Evolutionary conservation across 2,797 vertebrate genomes (phyloP), one percentile per base, ranked within the genome.

Genomic region (Poecilia picta): DNA sequence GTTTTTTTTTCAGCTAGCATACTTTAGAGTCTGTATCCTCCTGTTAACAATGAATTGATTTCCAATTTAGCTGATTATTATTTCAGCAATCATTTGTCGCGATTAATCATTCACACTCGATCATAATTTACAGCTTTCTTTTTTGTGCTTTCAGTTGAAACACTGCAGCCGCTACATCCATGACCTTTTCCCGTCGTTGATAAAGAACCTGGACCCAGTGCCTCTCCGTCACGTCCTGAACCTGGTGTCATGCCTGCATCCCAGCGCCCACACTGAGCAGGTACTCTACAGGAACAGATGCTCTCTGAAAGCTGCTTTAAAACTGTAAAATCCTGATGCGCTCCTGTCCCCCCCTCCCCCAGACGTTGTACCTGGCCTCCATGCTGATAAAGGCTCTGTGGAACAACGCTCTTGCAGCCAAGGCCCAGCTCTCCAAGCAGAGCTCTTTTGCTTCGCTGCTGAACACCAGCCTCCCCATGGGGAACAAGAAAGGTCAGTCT

Each of bases 91-190:
- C 49, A 23, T 8, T 23, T 8, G 8, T 51, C 20, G 8, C 2
- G 2, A 51, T 23, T 23, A 23, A 51, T 23, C 49, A 51, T 51
- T 51, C 23, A 51, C 20, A 23, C 20, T 51, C 49, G 3, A 51
- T 75, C 70, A 3, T 57, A 1, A 43, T 62, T 41, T 4, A 8
- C 7, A 39, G 8, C 11, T 0, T 68, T 8, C 75, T 8, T 23
- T 25, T 53, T 33, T 53, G 6, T 73, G 47, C 71, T 10, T 77
- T 16, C 68, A 99, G 98, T 94, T 99, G 85, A 99, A 99, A 90
- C 98, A 99, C 89, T 99, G 98, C 89, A 99, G 98, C 93, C 97
- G 98, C 31, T 99, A 99, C 92, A 99, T 99, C 94, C 98, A 99
- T 11, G 98, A 99, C 92, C 95, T 99, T 83, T 99, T 99, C 93